These are phyloP conservation scores for Lochmaea crataegi DNA, from an alignment of 2,888 invertebrate genomes.

Conservation along the genomic window DNA sequence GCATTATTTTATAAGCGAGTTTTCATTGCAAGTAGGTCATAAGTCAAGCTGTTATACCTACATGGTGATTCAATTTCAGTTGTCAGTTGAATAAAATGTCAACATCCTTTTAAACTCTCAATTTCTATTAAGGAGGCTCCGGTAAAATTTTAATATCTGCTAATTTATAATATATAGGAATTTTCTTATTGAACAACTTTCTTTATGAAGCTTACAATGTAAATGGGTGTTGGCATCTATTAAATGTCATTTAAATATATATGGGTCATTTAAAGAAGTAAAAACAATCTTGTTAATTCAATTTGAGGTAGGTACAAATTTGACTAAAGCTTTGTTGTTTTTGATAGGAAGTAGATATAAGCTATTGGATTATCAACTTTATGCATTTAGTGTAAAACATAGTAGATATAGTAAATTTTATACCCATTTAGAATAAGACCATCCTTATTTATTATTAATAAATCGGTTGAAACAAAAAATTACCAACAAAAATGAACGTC, in stretches of 20 bases:
- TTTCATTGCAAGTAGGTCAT: conserved; percentile 17
- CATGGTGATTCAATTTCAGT: conserved; percentile 8
- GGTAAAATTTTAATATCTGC: not conserved
- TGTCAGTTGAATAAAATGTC: not conserved
- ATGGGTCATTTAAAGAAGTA: conserved; percentile 4
- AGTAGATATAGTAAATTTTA: too few species aligned
- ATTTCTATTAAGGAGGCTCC: not conserved
- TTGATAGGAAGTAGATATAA: not conserved
- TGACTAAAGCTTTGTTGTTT: not conserved
- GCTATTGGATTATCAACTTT: not conserved
- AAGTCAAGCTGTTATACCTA: conserved; percentile 3
- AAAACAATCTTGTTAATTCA: not conserved
- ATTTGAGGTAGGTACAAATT: not conserved
- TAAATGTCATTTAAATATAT: conserved; percentile 1
- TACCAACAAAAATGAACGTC: too few species aligned
- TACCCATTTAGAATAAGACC: too few species aligned
- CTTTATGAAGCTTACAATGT: not conserved
- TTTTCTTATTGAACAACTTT: not conserved
- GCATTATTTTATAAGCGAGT: not conserved
- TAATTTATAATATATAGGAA: not conserved
- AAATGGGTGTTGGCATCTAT: conserved; percentile 14
- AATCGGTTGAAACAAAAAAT: too few species aligned
- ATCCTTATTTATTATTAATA: too few species aligned
- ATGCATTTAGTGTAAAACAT: too few species aligned
- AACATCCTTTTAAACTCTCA: conserved; percentile 1